Evolutionary conservation across 2,888 invertebrate species (phyloP), one percentile per base, ranked within the genome.

Genomic region (Agrochola lychnidis): DNA sequence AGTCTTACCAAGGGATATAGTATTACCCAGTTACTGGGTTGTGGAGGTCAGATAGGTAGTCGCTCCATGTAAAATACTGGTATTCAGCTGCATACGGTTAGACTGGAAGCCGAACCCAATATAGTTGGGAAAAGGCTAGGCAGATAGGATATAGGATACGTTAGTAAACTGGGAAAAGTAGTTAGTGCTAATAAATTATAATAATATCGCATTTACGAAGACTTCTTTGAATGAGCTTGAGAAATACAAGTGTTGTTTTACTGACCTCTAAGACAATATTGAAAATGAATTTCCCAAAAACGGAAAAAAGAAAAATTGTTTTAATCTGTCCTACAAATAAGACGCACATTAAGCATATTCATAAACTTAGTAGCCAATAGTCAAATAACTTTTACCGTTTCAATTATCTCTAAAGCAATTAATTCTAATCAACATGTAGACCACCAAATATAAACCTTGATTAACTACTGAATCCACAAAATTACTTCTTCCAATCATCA

Each of bases 401-500:
- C 16, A 75, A 51, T 74, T 30, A 19, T n/a, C n/a, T 51, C 10
- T 51, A 10, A 16, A 42, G 19, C 51, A 51, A 16, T 30, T 40
- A 22, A 19, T 56, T 30, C 36, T 68, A 59, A 51, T 53, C 14
- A 59, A 64, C 36, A 64, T 25, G 42, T 53, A 22, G 0, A 19
- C 30, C 25, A n/a, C 9, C 16, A 19, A 53, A n/a, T 51, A 40
- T 22, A 66, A 80, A 45, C 19, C 51, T 36, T 36, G n/a, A 19
- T 19, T 51, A 19, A 51, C 12, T 25, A 22, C 48, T 69, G 64
- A 45, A 25, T 66, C 22, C 30, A 74, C 68, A 53, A 73, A 78
- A 81, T 81, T 73, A 78, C 69, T 79, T 80, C 81, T 75, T 81
- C 82, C 77, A 84, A 87, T 87, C 85, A 87, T 63, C 42, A 45